Evolutionary conservation across 1,140 invertebrate genomes (phyloP), one percentile per base, ranked within the genome.

Genomic region (Zaprionus nigranus): DNA sequence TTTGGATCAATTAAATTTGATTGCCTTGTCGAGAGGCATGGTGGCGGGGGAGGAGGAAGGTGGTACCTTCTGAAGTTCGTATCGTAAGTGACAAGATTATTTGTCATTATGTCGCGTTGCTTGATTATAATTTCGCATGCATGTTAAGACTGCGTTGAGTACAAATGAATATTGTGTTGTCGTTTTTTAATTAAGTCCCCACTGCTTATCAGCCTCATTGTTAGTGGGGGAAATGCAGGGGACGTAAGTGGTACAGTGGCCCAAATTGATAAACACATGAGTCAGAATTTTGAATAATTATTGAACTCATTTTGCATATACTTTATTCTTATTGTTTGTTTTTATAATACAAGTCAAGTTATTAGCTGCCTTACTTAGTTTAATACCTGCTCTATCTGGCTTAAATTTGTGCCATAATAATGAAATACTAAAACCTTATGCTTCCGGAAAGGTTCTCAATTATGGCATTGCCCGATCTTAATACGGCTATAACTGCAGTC

Each of bases 51-150:
- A 59, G 67, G 63, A 1, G 57, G 34, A 2, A 20, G n/a, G 11
- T 11, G n/a, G 11, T 11, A 22, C 12, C 20, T 7, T 54, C 58
- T 40, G 68, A 28, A 30, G 49, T 51, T 51, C 46, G 20, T 51
- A 51, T 24, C 46, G 46, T 51, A 13, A 51, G 46, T 24, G 46
- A 51, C 15, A 56, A 51, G 64, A 69, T 74, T 82, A 64, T 82
- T 82, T 82, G 69, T 74, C 79, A 82, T 82, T 82, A 69, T 82
- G 74, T 82, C 64, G 64, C 24, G 74, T 17, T 26, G 38, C 34
- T 73, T 81, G 40, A 81, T 72, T 76, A 61, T 53, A 9, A 76
- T 49, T 66, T 69, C 34, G 28, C 59, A 1, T 15, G 7, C 12
- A 26, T 38, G 70, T 28, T 38, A 20, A 17, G 15, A 46, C 12